Base-by-base conservation (phyloP, 2,797 vertebrate genomes). In the Anguilla pacifica region DNA sequence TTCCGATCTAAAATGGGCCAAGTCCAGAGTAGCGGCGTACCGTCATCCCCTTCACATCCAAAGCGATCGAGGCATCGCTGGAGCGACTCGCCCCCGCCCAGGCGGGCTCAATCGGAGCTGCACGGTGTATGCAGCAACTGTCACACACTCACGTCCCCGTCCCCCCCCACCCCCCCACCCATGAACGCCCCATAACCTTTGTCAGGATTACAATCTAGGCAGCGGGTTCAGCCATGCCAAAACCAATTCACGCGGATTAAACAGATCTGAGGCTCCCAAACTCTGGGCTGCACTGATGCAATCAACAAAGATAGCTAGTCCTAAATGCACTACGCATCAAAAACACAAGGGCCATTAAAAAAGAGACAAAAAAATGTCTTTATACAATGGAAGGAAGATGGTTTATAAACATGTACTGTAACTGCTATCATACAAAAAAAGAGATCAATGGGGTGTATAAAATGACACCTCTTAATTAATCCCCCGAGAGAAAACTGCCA, bases 191-290 rank as follows among this genome's bases (percentile, higher is more conserved):
- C 61, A 49, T 22, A 39, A 87, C 88, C 90, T 88, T 49, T 87
- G 89, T 92, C 86, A 57, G 87, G 89, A 89, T 86, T 19, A 55
- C 87, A 25, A 85, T 0, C 46, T 90, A 86, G 57, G 31, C 87
- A 86, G 89, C 77, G 72, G 83, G 92, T 64, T 90, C 91, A 91
- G 28, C 49, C 84, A 93, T 89, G 92, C 89, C 89, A 90, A 94
- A 91, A 89, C 87, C 87, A 90, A 89, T 91, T 88, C 55, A 84
- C 89, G 91, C 87, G 91, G 93, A 94, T 92, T 90, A 92, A 89
- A 87, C 64, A 87, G 91, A 88, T 77, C 88, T 84, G 61, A 83
- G 87, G 87, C 84, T 85, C 74, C 39, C 77, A 67, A 89, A 88
- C 86, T 91, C 82, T 88, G 87, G 92, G 89, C 89, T 90, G 59